Conservation (phyloP, 2,113 vertebrate species). For the Coptodon bakossiorum region DNA sequence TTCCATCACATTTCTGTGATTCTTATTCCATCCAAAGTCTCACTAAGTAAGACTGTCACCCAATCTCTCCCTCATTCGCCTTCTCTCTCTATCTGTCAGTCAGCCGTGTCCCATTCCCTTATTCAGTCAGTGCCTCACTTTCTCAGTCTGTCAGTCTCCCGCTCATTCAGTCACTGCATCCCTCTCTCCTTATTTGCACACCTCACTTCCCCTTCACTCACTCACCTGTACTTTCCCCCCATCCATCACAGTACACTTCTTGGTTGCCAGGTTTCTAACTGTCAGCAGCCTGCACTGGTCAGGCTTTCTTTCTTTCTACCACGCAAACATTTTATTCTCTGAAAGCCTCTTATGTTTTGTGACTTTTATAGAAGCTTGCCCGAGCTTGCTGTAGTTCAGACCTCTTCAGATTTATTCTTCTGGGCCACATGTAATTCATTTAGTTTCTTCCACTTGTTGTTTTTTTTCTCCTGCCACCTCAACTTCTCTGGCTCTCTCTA, state of each 20-base stretch:
- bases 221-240: conserved; percentile 13
- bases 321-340: not conserved
- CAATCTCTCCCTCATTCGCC: conserved; percentile 28
- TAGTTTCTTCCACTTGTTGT: not conserved
- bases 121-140: conserved; percentile 33
- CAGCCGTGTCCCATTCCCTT: conserved; percentile 42
- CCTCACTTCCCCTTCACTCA: conserved; percentile 31
- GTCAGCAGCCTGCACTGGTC: not conserved
- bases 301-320: not conserved
- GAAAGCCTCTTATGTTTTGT: not conserved
- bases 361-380: not conserved
- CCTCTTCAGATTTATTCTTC: not conserved
- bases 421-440: not conserved
- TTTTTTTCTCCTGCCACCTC: not conserved
- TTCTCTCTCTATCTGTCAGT: conserved; percentile 37
- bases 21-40: conserved; percentile 1
- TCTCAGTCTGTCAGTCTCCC: conserved; percentile 33
- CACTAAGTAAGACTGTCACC: conserved; percentile 51
- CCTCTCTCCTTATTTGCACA: conserved; percentile 37
- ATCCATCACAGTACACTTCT: conserved; percentile 20
- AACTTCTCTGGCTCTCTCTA: not conserved
- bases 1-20: not conserved
- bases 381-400: not conserved
- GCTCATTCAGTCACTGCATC: conserved; percentile 30
- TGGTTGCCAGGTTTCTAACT: not conserved